These are phyloP conservation scores for Octodon degus DNA, from an alignment of 2,113 vertebrate species.

Conservation along the genomic window DNA sequence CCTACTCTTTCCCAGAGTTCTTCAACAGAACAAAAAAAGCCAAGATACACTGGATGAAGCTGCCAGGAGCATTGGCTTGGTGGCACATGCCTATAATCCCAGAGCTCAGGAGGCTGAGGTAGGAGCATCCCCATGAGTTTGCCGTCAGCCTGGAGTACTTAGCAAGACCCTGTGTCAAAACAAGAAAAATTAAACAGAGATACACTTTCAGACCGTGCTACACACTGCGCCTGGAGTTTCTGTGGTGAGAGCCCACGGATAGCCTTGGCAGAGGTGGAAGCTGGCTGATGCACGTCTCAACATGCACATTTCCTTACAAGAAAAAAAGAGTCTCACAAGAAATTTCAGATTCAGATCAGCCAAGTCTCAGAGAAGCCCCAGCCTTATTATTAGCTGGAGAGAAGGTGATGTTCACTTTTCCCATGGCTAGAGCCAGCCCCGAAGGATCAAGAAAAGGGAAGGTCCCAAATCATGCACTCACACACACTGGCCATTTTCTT, in stretches of 20 bases:
- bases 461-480: not conserved
- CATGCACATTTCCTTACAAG: not conserved
- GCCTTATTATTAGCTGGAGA: not conserved
- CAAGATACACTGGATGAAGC: not conserved
- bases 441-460: not conserved
- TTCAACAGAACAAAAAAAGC: not conserved
- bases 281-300: not conserved
- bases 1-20: not conserved
- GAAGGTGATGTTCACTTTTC: slow-evolving; percentile 6
- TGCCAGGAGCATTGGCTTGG: not conserved
- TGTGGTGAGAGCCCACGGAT: not conserved
- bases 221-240: slow-evolving; percentile 14
- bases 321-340: not conserved
- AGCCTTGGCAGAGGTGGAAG: not conserved
- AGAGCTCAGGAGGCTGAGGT: not conserved
- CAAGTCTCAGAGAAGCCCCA: not conserved
- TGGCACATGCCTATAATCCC: not conserved
- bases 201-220: not conserved
- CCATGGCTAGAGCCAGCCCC: not conserved
- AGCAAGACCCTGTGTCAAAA: not conserved
- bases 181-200: not conserved
- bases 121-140: not conserved
- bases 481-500: not conserved
- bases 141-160: not conserved
- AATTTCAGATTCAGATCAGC: slow-evolving; percentile 29